Evolutionary conservation across 1,140 invertebrate species (phyloP).

Genomic region (Aphidius gifuensis): DNA sequence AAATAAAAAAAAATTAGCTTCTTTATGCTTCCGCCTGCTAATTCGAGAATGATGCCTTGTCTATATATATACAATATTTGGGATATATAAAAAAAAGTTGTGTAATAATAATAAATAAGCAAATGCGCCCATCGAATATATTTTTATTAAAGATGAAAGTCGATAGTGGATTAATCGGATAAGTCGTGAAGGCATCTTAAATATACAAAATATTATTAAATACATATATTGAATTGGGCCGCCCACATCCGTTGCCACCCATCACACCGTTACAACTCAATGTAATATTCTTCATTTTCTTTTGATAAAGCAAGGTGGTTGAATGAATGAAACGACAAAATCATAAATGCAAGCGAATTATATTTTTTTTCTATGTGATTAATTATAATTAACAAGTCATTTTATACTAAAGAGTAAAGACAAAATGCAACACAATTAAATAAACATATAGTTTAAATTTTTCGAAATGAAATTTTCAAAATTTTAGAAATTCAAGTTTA

Average conservation of each 20-base stretch:
- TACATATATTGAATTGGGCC: constrained; percentile 20
- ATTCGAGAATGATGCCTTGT: constrained; percentile 18
- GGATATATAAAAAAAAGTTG: no score
- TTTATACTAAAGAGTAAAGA: no score
- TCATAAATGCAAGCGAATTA: not conserved
- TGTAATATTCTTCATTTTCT: constrained; percentile 22
- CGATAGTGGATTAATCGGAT: constrained; percentile 23
- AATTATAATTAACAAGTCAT: constrained; percentile 1
- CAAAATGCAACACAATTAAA: no score
- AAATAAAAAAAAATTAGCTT: constrained; percentile 13
- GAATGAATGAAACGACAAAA: no score
- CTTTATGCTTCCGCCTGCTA: constrained; percentile 21
- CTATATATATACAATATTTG: no score
- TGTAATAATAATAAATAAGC: no score
- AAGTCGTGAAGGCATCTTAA: constrained; percentile 7
- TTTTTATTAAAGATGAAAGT: constrained; percentile 20
- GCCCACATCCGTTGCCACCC: constrained; percentile 27
- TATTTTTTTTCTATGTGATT: not conserved
- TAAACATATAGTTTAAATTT: no score
- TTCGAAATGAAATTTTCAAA: no score
- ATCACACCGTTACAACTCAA: constrained; percentile 22
- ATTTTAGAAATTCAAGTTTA: no score
- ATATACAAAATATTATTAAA: not conserved
- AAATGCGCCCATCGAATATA: no score
- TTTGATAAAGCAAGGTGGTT: no score